Base-by-base conservation (phyloP, 2,113 vertebrate genomes). In the Aphelocoma coerulescens region DNA sequence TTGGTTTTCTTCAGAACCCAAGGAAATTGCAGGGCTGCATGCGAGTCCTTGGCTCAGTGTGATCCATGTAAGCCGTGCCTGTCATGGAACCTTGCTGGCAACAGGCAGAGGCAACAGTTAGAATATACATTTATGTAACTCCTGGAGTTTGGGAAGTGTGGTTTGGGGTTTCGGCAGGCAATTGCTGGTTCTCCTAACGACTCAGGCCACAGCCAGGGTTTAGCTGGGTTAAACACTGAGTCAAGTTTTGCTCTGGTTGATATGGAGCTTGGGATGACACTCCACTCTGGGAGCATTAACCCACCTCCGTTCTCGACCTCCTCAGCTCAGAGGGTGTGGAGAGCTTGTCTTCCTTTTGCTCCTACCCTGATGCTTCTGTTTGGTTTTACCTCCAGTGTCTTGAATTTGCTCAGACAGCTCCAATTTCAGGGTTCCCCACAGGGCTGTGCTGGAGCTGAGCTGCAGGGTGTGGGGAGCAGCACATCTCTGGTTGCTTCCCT, bases 111-210 rank as follows among this genome's bases (percentile, higher is more conserved):
- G 49, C 48, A 78, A 37, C 35, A 65, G 69, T 57, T 41, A 51
- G 84, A 85, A 78, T 20, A n/a, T 17, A 18, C 19, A 63, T 44
- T 41, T 27, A 51, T 30, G 27, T 2, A 71, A 76, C 73, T 26
- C 1, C 78, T n/a, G 41, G 13, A 65, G 81, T 8, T 84, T 83
- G 85, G 71, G 74, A 43, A 62, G 37, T 28, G 84, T 80, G 96
- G 89, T 82, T 79, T 93, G 90, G 62, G 93, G 91, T 85, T 96
- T 76, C 11, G 2, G 33, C 62, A 69, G 85, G 78, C 81, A 76
- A 48, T 37, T 73, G 88, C 77, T 88, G 39, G 77, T 46, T 91
- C 6, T 57, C 49, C 81, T 44, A 32, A 63, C 3, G 1, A 65
- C 51, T 28, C 74, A 44, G 87, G 84, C 91, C 86, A 78, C 91